These are phyloP conservation scores for Drosophila tripunctata DNA, from an alignment of 2,888 invertebrate genomes.

Conservation along the genomic window DNA sequence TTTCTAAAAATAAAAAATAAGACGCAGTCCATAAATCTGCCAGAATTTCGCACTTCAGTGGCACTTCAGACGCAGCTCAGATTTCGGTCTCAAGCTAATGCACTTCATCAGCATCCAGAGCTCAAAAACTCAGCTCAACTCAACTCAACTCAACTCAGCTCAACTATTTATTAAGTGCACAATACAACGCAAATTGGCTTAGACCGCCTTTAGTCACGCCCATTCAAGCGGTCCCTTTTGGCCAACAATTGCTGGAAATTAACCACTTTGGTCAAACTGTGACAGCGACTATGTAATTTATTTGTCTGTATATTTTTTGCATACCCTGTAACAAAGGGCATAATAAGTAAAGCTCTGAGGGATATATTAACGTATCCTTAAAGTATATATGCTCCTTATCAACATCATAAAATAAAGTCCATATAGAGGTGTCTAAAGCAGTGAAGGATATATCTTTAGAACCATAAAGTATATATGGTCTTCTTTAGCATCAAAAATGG, in stretches of 20 bases:
- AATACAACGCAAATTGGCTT: constrained; percentile 64
- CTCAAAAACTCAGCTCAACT: constrained; percentile 9
- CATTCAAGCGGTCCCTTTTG: constrained; percentile 18
- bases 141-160: constrained; percentile 20
- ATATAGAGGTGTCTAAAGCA: no score
- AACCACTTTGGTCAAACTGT: constrained; percentile 40
- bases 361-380: no score
- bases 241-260: constrained; percentile 53
- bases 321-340: background rate
- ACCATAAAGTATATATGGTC: no score
- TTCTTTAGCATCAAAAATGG: no score
- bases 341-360: no score
- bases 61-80: constrained; percentile 16
- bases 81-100: constrained; percentile 30
- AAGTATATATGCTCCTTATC: no score
- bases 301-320: background rate
- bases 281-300: constrained; percentile 29
- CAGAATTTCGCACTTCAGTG: constrained; percentile 15
- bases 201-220: constrained; percentile 40
- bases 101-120: constrained; percentile 42
- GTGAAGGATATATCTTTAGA: no score
- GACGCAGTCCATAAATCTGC: constrained; percentile 51
- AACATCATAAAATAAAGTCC: no score
- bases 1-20: background rate
- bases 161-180: constrained; percentile 71